A percentile compares a stretch with the other conserved stretches of the same genome.
phyloP scores from a whole-genome alignment of 2,113 vertebrate species.

The Tenebrosternarchus preto region DNA sequence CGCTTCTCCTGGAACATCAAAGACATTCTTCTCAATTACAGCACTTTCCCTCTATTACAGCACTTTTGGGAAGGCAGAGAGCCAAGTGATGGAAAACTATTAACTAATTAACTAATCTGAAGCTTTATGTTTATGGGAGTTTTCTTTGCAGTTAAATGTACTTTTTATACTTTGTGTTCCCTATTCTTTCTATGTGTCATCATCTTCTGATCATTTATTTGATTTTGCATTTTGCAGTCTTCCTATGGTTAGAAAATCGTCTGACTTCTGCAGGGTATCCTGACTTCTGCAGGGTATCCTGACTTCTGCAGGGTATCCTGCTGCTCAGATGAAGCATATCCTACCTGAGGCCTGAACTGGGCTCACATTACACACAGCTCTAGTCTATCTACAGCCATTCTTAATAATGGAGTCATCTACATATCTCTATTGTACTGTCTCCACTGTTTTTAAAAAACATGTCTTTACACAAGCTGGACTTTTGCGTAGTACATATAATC shows the following conservation, averaged over 20 bases:
- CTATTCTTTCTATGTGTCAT: background rate
- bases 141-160: background rate
- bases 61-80: background rate
- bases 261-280: background rate
- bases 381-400: background rate
- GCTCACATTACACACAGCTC: background rate
- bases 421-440: background rate
- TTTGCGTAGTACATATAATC: background rate
- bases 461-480: background rate
- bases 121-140: background rate
- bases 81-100: background rate
- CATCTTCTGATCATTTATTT: background rate
- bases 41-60: background rate
- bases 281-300: background rate
- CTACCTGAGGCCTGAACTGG: background rate
- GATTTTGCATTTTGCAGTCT: background rate
- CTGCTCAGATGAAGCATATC: background rate
- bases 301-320: background rate
- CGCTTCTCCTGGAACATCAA: slow-evolving; percentile 3
- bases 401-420: background rate
- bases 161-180: background rate
- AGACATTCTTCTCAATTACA: slow-evolving; percentile 5
- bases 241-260: background rate
- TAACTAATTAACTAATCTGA: background rate
- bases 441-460: too few species aligned